These are phyloP conservation scores for Tachina lurida DNA, from an alignment of 2,888 invertebrate species.

Conservation along the genomic window DNA sequence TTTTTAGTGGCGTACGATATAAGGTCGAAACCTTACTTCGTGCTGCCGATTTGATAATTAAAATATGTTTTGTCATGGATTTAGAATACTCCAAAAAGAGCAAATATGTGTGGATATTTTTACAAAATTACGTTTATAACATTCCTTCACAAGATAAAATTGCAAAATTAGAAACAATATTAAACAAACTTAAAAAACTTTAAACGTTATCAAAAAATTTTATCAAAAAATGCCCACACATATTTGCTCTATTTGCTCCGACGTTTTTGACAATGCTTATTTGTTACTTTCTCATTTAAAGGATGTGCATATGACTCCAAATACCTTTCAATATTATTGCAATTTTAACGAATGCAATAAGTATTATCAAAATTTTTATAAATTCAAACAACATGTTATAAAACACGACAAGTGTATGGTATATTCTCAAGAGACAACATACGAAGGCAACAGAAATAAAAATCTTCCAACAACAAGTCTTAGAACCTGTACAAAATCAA, in stretches of 20 bases:
- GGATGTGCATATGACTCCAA: slow-evolving; percentile 28
- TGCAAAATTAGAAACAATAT: slow-evolving; percentile 33
- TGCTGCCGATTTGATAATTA: slow-evolving; percentile 27
- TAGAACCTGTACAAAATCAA: slow-evolving; percentile 17
- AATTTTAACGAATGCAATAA: slow-evolving; percentile 38
- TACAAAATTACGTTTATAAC: slow-evolving; percentile 42
- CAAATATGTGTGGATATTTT: slow-evolving; percentile 50
- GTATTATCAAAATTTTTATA: slow-evolving; percentile 30
- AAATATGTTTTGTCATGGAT: slow-evolving; percentile 38
- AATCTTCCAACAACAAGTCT: slow-evolving; percentile 19
- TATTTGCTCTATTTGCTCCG: slow-evolving; percentile 33
- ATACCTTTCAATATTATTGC: slow-evolving; percentile 34
- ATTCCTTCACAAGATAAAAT: slow-evolving; percentile 40
- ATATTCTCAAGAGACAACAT: slow-evolving; percentile 16
- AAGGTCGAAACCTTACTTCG: slow-evolving; percentile 34
- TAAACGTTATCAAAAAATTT: slow-evolving; percentile 34
- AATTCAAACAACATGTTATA: slow-evolving; percentile 40
- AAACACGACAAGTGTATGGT: slow-evolving; percentile 21
- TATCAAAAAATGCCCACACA: slow-evolving; percentile 26
- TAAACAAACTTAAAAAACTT: slow-evolving; percentile 42
- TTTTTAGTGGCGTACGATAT: slow-evolving; percentile 27
- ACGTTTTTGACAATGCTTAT: slow-evolving; percentile 27
- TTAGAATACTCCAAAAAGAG: slow-evolving; percentile 41
- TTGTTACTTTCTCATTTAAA: slow-evolving; percentile 32
- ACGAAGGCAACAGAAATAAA: slow-evolving; percentile 23